These are phyloP conservation scores for Babyrousa celebensis DNA, from an alignment of 2,797 vertebrate species.

Conservation along the genomic window DNA sequence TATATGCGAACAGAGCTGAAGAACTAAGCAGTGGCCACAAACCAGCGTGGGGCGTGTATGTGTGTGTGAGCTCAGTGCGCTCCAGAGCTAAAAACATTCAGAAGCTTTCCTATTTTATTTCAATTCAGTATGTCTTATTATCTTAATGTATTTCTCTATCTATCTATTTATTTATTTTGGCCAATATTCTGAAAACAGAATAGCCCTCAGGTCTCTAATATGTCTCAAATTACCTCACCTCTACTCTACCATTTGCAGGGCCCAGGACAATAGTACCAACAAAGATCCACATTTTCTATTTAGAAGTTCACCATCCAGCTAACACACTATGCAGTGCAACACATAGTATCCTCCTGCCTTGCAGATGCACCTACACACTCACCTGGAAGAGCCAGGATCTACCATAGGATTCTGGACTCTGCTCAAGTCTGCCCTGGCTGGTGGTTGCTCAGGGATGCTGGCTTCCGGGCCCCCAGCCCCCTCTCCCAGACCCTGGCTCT, in stretches of 20 bases:
- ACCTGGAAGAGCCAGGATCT: not conserved
- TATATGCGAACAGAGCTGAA: not conserved
- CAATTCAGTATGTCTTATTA: not conserved
- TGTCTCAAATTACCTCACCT: not conserved
- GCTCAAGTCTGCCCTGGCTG: fast-evolving
- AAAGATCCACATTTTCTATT: fast-evolving
- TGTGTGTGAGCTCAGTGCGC: fast-evolving
- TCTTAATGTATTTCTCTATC: not conserved
- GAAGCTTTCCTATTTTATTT: not conserved
- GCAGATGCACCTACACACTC: not conserved
- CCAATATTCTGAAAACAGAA: not conserved
- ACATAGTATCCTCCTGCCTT: fast-evolving
- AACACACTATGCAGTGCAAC: no score
- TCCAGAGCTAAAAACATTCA: not conserved
- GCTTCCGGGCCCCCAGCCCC: no score
- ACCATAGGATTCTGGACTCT: fast-evolving
- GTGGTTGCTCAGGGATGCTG: no score
- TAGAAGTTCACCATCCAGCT: not conserved
- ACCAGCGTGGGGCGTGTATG: fast-evolving
- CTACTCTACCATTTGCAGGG: not conserved
- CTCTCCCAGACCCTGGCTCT: not conserved
- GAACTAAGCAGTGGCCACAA: no score
- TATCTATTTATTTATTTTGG: not conserved
- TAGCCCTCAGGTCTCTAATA: not conserved
- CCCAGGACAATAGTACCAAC: not conserved